Evolutionary conservation across 2,888 invertebrate genomes (phyloP), one percentile per base, ranked within the genome.

Genomic region (Heteropelma amictum): DNA sequence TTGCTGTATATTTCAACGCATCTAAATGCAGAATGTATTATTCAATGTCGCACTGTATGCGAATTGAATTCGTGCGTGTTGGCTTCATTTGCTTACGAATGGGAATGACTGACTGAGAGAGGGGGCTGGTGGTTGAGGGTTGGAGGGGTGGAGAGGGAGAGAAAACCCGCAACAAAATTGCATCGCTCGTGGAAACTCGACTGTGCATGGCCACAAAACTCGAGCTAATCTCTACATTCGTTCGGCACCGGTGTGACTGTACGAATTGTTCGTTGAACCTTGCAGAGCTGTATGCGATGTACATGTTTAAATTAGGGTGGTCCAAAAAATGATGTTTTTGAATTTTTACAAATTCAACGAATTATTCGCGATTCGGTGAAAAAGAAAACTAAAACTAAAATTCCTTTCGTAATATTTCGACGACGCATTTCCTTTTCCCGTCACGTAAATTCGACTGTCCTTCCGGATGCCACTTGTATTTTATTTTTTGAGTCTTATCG

Each of bases 81-180:
- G 65, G 75, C 65, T 77, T 77, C 75, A 77, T 77, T 77, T 75
- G 75, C 75, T 69, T 77, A 77, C 77, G 75, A 77, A 77, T 75
- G 72, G 71, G 45, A 30, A 61, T 51, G 28, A 51, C 45, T 38
- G 38, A 49, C 28, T 7, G 38, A 58, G 56, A 14, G 17, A 38
- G 54, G 23, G 35, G 19, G 26, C 12, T 51, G 30, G 3, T 45
- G 21, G 45, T 38, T 14, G 42, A 28, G 12, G 5, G n/a, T 30
- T 19, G 12, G 21, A 33, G n/a, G 5, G 42, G 30, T 14, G 17
- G 6, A 42, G 21, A 40, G n/a, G 8, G 28, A 21, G 38, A 40
- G 38, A 38, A 35, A 70, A 61, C 64, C n/a, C n/a, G n/a, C n/a
- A n/a, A n/a, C n/a, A n/a, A n/a, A n/a, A n/a, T n/a, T 56, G 58